Percentiles rank a stretch among this genome's conserved stretches.
Conservation (phyloP, 2,113 vertebrate species). For the Gallinago jamesoni region DNA sequence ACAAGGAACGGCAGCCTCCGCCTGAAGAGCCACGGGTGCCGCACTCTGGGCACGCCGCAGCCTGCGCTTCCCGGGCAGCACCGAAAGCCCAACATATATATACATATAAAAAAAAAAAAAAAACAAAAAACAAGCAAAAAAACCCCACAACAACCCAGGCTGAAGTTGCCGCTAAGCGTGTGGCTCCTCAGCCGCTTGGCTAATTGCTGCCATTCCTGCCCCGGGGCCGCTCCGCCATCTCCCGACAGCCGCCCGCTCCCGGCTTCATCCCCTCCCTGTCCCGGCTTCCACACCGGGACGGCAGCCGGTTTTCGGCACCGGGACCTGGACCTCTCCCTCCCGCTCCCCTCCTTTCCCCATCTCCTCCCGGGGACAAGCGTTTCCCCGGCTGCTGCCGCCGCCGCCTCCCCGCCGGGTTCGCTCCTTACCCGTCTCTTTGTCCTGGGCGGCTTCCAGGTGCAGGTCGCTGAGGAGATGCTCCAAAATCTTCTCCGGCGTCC, state of each 20-base stretch:
- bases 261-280: not conserved
- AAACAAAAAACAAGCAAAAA: not conserved
- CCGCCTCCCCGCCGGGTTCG: not conserved
- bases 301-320: not conserved
- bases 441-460: conserved; percentile 87
- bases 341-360: too few relatives aligned
- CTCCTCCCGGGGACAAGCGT: not conserved
- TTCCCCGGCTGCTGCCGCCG: not conserved
- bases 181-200: not conserved
- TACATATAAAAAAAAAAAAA: not conserved
- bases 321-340: not conserved
- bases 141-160: too few relatives aligned
- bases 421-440: conserved; percentile 90
- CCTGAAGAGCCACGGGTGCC: not conserved
- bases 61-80: not conserved
- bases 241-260: not conserved
- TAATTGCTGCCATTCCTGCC: not conserved
- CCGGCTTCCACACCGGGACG: not conserved
- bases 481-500: conserved; percentile 94
- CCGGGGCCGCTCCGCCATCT: not conserved
- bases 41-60: not conserved
- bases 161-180: not conserved
- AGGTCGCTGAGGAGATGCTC: conserved; percentile 91
- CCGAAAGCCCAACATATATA: not conserved
- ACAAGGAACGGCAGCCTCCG: not conserved